Percentiles rank a stretch among this genome's conserved stretches.
These are phyloP conservation scores for Apodemia hepburni DNA, from an alignment of 2,888 invertebrate species.

Conservation along the genomic window DNA sequence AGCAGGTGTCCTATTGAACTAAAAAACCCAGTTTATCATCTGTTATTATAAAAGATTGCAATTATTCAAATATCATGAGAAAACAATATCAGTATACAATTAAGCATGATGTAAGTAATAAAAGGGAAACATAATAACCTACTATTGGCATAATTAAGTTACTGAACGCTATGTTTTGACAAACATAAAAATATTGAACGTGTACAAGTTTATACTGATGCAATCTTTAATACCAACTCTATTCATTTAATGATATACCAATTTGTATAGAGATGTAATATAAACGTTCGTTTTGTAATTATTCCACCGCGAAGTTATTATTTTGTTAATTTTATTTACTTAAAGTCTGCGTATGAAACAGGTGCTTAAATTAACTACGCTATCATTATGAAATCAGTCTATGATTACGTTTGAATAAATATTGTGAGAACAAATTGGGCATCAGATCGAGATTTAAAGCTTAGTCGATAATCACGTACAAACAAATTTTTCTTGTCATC, in stretches of 20 bases:
- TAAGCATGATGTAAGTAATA: slow-evolving; percentile 49
- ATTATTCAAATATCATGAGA: slow-evolving; percentile 42
- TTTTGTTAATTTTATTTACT: slow-evolving; percentile 14
- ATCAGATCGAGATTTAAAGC: slow-evolving; percentile 25
- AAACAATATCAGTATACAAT: slow-evolving; percentile 50
- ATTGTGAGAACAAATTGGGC: slow-evolving; percentile 21
- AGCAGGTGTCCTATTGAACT: slow-evolving; percentile 9
- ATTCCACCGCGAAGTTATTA: slow-evolving; percentile 1
- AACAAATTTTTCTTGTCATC: slow-evolving; percentile 35
- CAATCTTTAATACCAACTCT: slow-evolving; percentile 1
- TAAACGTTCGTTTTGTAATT: slow-evolving; percentile 4
- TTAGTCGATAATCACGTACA: slow-evolving; percentile 29
- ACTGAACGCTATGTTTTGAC: slow-evolving; percentile 15
- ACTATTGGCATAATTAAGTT: slow-evolving; percentile 17
- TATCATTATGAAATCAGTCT: slow-evolving; percentile 17
- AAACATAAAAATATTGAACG: slow-evolving; percentile 12
- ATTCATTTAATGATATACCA: slow-evolving; percentile 7
- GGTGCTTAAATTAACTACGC: slow-evolving; percentile 21
- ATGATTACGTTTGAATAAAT: slow-evolving; percentile 20
- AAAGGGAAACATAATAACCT: slow-evolving; percentile 32
- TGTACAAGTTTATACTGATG: slow-evolving; percentile 2
- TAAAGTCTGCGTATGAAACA: slow-evolving; percentile 32
- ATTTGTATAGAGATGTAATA: slow-evolving; percentile 12
- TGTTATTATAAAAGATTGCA: slow-evolving; percentile 1
- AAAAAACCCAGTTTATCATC: slow-evolving; percentile 20